Evolutionary conservation across 2,797 vertebrate genomes (phyloP).

Genomic region (Rhabdomys pumilio): DNA sequence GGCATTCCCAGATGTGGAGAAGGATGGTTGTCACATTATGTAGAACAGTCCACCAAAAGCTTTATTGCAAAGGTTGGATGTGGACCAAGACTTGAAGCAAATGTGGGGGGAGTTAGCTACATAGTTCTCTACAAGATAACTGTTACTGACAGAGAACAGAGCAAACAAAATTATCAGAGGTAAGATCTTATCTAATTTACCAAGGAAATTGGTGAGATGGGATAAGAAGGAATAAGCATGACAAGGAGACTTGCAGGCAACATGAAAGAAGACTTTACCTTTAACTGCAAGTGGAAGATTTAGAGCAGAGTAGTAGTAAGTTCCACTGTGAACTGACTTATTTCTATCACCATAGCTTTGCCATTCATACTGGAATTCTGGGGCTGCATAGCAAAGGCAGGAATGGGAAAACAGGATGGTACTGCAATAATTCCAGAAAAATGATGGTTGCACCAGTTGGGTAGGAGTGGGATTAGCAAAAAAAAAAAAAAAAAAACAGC

Average conservation of each 20-base stretch:
- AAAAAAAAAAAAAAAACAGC: not conserved
- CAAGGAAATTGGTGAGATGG: not conserved
- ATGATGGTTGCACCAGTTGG: not conserved
- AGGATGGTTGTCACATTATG: not conserved
- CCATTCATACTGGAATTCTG: not conserved
- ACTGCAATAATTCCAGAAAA: not conserved
- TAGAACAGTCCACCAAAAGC: not conserved
- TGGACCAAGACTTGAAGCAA: constrained; percentile 34
- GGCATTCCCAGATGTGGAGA: not conserved
- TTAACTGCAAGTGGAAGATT: constrained; percentile 37
- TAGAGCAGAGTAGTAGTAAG: not conserved
- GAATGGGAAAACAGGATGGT: not conserved
- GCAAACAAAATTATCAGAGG: not conserved
- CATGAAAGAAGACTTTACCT: constrained; percentile 1
- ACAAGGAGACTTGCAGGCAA: not conserved
- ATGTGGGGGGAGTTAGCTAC: not conserved
- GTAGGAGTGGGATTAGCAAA: not conserved
- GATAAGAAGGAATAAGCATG: not conserved
- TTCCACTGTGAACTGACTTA: not conserved
- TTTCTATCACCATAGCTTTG: not conserved
- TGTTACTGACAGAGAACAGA: not conserved
- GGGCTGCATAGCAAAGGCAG: not conserved
- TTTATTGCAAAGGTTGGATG: not conserved
- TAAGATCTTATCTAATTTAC: not conserved
- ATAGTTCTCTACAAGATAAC: not conserved